A percentile compares a stretch with the other conserved stretches of the same genome.
These are phyloP conservation scores for Phyllotis vaccarum DNA, from an alignment of 2,797 vertebrate species.

Conservation along the genomic window DNA sequence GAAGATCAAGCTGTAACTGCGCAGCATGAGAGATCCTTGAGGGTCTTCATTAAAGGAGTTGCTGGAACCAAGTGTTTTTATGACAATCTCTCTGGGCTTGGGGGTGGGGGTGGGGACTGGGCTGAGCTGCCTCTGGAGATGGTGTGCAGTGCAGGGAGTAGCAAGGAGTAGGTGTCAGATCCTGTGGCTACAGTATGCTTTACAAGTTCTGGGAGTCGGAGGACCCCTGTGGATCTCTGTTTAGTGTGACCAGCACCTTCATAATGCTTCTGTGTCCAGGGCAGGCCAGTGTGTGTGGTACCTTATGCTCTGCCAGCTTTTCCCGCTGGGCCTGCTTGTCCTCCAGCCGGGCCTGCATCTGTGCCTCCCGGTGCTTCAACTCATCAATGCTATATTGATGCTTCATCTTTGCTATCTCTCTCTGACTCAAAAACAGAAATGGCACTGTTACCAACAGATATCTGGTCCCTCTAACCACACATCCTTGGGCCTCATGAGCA, in stretches of 20 bases:
- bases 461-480: neutral
- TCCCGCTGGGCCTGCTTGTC: conserved; percentile 77
- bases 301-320: conserved; percentile 90
- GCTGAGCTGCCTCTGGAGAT: neutral
- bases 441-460: fast-evolving
- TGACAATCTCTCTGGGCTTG: neutral
- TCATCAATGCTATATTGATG: conserved; percentile 86
- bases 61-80: neutral
- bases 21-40: neutral
- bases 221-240: neutral
- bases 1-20: neutral
- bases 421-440: conserved; percentile 84
- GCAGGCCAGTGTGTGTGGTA: conserved; percentile 57
- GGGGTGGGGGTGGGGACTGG: neutral
- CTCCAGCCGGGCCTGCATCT: conserved; percentile 81
- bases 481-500: neutral
- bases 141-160: neutral
- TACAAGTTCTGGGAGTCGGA: neutral
- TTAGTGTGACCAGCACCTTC: fast-evolving
- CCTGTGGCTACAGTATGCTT: neutral
- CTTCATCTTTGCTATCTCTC: conserved; percentile 85
- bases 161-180: too few species aligned
- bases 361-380: conserved; percentile 87
- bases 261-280: neutral
- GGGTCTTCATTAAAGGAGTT: neutral